These are phyloP conservation scores for Drosophila paramelanica DNA, from an alignment of 2,888 invertebrate species.

Conservation along the genomic window DNA sequence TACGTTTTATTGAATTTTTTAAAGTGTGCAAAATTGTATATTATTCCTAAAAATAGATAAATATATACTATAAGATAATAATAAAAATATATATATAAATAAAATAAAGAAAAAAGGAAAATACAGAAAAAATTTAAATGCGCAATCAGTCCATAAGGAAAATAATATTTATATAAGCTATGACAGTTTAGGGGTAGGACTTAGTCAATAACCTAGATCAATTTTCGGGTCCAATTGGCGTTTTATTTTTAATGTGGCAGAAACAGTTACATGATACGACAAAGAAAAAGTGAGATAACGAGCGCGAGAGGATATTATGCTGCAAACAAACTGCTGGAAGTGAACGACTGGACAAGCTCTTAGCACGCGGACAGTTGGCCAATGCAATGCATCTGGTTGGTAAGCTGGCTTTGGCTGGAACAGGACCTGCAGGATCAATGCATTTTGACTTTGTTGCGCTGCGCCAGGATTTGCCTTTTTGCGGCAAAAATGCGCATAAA, in stretches of 20 bases:
- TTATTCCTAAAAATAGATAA: too few relatives aligned
- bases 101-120: too few relatives aligned
- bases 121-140: background rate
- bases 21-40: too few relatives aligned
- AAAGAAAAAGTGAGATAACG: background rate
- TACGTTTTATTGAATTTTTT: background rate
- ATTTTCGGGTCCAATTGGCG: background rate
- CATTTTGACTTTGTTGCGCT: constrained; percentile 50
- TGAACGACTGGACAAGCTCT: constrained; percentile 30
- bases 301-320: constrained; percentile 1
- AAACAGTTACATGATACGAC: background rate
- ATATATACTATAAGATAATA: too few relatives aligned
- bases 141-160: background rate
- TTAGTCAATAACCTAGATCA: background rate
- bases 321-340: constrained; percentile 3
- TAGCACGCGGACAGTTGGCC: background rate
- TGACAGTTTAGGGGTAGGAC: background rate
- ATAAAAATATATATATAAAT: too few relatives aligned
- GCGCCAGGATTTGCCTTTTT: constrained; percentile 40
- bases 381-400: constrained; percentile 17
- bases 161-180: background rate
- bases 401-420: constrained; percentile 22
- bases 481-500: constrained; percentile 24
- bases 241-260: background rate
- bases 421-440: constrained; percentile 28